Conservation (phyloP, 2,113 vertebrate genomes). For the Chlorodrepanis virens region DNA sequence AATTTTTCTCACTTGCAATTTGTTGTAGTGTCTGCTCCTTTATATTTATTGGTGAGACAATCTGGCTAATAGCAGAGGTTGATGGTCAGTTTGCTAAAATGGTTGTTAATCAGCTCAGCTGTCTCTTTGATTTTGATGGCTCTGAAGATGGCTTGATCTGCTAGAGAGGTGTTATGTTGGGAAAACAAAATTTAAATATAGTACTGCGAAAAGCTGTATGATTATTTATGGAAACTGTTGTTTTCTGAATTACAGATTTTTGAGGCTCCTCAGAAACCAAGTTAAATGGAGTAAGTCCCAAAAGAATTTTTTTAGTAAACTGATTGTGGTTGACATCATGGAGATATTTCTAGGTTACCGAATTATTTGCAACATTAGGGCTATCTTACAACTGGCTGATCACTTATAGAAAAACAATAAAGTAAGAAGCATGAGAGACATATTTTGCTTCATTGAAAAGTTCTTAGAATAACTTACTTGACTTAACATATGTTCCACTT, state of each 20-base stretch:
- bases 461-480: not conserved
- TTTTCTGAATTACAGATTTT: not conserved
- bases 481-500: not conserved
- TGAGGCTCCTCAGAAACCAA: not conserved
- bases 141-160: not conserved
- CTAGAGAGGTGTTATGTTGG: not conserved
- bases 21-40: not conserved
- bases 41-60: not conserved
- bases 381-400: not conserved
- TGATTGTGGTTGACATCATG: not conserved
- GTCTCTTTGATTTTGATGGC: not conserved
- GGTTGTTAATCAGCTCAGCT: not conserved
- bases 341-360: not conserved
- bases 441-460: not conserved
- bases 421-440: not conserved
- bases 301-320: not conserved
- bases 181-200: not conserved
- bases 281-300: not conserved
- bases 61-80: not conserved
- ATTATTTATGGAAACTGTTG: not conserved
- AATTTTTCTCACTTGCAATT: not conserved
- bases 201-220: rapidly evolving
- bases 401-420: not conserved
- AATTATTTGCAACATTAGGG: not conserved
- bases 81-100: not conserved